phyloP scores from a whole-genome alignment of 2,888 invertebrate genomes.

The Trissolcus japonicus region DNA sequence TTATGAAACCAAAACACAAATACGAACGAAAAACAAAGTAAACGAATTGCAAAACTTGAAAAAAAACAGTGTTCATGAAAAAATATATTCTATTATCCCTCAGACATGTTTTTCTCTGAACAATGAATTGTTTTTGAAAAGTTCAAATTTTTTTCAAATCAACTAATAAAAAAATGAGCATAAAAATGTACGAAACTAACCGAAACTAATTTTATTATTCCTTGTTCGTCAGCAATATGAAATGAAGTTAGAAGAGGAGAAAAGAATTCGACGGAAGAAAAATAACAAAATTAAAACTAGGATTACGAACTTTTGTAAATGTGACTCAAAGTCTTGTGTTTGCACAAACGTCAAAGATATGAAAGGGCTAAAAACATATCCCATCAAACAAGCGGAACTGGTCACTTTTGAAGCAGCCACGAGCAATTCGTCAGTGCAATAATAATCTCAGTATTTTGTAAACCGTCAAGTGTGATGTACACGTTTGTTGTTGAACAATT shows the following conservation, averaged over 20 bases:
- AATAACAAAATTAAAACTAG: too few species aligned
- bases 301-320: conserved; percentile 4
- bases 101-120: neutral
- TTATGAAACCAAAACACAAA: too few species aligned
- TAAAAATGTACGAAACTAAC: neutral
- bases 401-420: conserved; percentile 12
- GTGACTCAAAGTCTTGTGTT: neutral
- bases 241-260: neutral
- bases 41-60: too few species aligned
- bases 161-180: neutral
- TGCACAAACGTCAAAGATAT: too few species aligned
- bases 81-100: neutral
- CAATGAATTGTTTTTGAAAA: neutral
- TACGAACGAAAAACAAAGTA: too few species aligned
- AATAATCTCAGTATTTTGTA: conserved; percentile 60
- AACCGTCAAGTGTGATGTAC: conserved; percentile 9
- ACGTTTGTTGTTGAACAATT: neutral
- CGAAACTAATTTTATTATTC: neutral
- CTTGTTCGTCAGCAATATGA: neutral
- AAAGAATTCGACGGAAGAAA: neutral
- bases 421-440: conserved; percentile 61
- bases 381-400: neutral
- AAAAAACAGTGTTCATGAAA: too few species aligned
- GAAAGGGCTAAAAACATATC: conserved; percentile 1
- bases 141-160: neutral